A percentile compares a stretch with the other conserved stretches of the same genome.
These are phyloP conservation scores for Falco concolor DNA, from an alignment of 2,797 vertebrate genomes.

Conservation along the genomic window DNA sequence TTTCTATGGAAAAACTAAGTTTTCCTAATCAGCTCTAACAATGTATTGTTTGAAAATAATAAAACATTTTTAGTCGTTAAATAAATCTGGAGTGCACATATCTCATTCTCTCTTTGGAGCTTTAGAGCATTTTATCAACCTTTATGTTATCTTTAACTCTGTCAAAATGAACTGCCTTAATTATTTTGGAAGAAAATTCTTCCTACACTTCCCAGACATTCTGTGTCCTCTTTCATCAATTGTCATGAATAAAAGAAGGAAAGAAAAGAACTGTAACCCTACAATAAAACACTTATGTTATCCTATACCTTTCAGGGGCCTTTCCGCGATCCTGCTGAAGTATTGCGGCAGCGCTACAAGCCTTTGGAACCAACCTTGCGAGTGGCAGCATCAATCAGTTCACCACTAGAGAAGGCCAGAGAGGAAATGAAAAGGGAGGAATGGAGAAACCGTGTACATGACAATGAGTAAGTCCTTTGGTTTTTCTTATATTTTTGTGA, in stretches of 20 bases:
- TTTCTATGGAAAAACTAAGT: background rate
- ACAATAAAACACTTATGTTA: slow-evolving; percentile 36
- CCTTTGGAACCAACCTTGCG: slow-evolving; percentile 80
- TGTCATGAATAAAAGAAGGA: background rate
- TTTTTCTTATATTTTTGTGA: background rate
- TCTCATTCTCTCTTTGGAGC: background rate
- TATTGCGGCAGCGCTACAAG: slow-evolving; percentile 79
- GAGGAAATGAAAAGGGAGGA: slow-evolving; percentile 67
- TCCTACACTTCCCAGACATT: background rate
- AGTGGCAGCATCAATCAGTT: slow-evolving; percentile 76
- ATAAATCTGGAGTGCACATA: background rate
- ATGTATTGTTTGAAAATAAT: background rate
- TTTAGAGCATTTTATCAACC: slow-evolving; percentile 16
- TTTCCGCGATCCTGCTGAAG: slow-evolving; percentile 77
- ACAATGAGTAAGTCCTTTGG: slow-evolving; percentile 72
- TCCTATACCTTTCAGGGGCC: slow-evolving; percentile 77
- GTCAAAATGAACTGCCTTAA: slow-evolving; percentile 18
- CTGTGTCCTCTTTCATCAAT: slow-evolving; percentile 7
- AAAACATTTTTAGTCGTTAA: background rate
- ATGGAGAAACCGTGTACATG: slow-evolving; percentile 60
- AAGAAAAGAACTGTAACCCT: background rate
- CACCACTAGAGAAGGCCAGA: slow-evolving; percentile 73
- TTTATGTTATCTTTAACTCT: background rate
- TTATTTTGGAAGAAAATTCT: slow-evolving; percentile 26
- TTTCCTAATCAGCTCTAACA: background rate